Evolutionary conservation across 2,797 vertebrate species (phyloP).

Genomic region (Dallia pectoralis): DNA sequence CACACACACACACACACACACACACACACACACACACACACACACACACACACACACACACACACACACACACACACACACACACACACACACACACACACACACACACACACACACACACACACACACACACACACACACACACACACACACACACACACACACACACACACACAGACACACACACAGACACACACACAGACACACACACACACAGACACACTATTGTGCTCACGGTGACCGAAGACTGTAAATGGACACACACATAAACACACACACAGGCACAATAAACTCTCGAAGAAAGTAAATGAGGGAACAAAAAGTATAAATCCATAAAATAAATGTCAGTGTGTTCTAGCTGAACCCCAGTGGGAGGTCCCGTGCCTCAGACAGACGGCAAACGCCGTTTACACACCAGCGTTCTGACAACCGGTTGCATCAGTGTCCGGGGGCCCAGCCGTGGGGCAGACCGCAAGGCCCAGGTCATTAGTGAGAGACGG

Average conservation of each 20-base stretch:
- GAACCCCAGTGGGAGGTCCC: not conserved
- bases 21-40: not conserved
- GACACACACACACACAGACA: not conserved
- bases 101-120: not conserved
- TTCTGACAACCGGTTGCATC: not conserved
- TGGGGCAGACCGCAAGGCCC: constrained; percentile 32
- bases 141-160: not conserved
- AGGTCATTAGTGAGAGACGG: constrained; percentile 41
- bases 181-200: no score
- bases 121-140: not conserved
- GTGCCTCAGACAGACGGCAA: not conserved
- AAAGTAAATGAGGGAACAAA: no score
- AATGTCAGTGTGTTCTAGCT: constrained; percentile 3
- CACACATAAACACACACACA: not conserved
- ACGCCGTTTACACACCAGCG: constrained; percentile 5
- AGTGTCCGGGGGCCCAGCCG: constrained; percentile 12
- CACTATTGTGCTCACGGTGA: no score
- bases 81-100: not conserved
- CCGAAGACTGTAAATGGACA: no score
- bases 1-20: not conserved
- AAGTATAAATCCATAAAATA: no score
- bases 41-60: not conserved
- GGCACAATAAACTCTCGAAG: no score
- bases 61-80: constrained; percentile 4
- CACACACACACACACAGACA: no score